Conservation (phyloP, 2,797 vertebrate genomes). For the Catharus ustulatus region DNA sequence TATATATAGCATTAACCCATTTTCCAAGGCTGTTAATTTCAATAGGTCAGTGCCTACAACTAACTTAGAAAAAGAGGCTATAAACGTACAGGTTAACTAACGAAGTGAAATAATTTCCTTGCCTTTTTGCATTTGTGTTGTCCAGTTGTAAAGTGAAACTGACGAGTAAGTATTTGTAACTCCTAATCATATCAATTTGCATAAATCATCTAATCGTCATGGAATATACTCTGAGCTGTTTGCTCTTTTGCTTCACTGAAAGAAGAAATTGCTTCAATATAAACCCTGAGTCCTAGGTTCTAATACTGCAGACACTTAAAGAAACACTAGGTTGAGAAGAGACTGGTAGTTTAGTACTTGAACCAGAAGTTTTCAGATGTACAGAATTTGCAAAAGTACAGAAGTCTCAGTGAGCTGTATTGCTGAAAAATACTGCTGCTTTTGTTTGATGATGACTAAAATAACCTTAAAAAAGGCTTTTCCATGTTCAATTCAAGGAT, state of each 20-base stretch:
- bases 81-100: not conserved
- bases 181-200: not conserved
- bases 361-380: not conserved
- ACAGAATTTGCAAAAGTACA: not conserved
- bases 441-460: not conserved
- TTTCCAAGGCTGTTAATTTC: not conserved
- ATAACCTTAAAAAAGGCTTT: not conserved
- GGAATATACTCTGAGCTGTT: not conserved
- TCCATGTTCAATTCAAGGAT: not conserved
- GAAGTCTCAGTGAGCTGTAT: not conserved
- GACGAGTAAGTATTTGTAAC: not conserved
- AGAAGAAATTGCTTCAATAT: constrained; percentile 26
- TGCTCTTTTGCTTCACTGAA: constrained; percentile 14
- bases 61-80: not conserved
- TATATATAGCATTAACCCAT: not conserved
- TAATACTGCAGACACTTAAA: not conserved
- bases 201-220: not conserved
- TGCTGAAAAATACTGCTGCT: not conserved
- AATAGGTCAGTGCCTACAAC: not conserved
- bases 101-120: not conserved
- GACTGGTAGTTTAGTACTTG: not conserved
- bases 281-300: not conserved
- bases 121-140: not conserved
- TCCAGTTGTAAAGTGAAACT: not conserved
- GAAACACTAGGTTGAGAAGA: not conserved